Evolutionary conservation across 2,797 vertebrate species (phyloP), one percentile per base, ranked within the genome.

Genomic region (Labeo calbasu): DNA sequence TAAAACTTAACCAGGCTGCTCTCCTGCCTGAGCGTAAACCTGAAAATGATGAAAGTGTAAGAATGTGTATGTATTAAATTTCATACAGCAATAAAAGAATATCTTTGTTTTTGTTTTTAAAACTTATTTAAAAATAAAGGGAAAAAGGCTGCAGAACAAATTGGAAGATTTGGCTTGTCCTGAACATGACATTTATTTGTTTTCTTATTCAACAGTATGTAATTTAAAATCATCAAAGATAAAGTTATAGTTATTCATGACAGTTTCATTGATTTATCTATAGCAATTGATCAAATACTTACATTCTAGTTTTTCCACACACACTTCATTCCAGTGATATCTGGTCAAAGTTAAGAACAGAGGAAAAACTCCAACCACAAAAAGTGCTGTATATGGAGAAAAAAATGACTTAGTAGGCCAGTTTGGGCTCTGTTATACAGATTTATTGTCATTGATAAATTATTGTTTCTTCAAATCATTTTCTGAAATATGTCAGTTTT

Each of bases 281-380:
- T 10, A 8, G 28, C 2, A 28, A 28, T 28, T 28, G 28, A 28
- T 28, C 28, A 28, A 9, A 28, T 79, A 79, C 63, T 79, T 40
- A 79, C 78, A 4, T 1, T 79, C 0, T 2, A 69, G 9, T 32
- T 25, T 69, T 40, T 23, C 5, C 15, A 23, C 11, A 2, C 63
- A 69, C 28, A 28, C 28, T 6, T 13, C 2, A 8, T 79, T 5
- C 78, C 78, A 79, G 1, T 55, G 4, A 66, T 79, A 79, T 55
- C 78, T 69, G 2, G 63, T 55, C 32, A 79, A 53, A 0, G 78
- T 43, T 53, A 79, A 2, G 13, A 79, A 68, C 28, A 79, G 48
- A 2, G 48, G 77, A 23, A 79, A 68, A 69, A 79, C 77, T 53
- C 77, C 77, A 36, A 79, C 0, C 12, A 40, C 14, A 25, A 80